phyloP scores from a whole-genome alignment of 2,888 invertebrate genomes.

The Trachelus tabidus region DNA sequence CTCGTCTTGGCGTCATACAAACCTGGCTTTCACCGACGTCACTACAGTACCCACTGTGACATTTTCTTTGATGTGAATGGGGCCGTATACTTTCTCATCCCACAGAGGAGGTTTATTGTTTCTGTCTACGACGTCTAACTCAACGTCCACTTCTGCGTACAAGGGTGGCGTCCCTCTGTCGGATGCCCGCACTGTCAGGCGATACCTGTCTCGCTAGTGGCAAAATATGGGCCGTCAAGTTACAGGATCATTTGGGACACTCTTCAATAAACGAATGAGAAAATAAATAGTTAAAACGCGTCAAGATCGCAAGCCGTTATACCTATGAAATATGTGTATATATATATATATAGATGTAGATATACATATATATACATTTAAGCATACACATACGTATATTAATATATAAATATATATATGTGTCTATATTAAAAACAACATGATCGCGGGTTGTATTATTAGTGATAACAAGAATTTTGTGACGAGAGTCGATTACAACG shows the following conservation, averaged over 20 bases:
- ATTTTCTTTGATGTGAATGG: conserved; percentile 98
- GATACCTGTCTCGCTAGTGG: conserved; percentile 94
- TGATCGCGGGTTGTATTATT: not conserved
- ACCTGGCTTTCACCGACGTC: conserved; percentile 98
- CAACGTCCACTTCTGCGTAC: conserved; percentile 96
- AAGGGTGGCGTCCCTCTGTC: conserved; percentile 94
- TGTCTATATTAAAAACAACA: not conserved
- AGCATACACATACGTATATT: not conserved
- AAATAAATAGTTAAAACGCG: conserved; percentile 3
- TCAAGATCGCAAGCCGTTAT: conserved; percentile 22
- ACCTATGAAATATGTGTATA: conserved; percentile 25
- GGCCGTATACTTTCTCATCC: conserved; percentile 95
- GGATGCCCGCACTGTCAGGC: conserved; percentile 95
- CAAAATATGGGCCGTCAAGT: conserved; percentile 76
- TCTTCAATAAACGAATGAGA: conserved; percentile 10
- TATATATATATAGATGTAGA: conserved; percentile 59
- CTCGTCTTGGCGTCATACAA: conserved; percentile 72
- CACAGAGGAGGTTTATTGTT: conserved; percentile 98
- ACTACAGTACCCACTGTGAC: conserved; percentile 98
- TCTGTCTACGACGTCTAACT: conserved; percentile 98
- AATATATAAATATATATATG: conserved; percentile 67
- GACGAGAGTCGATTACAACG: conserved; percentile 15
- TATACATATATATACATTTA: conserved; percentile 58
- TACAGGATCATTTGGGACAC: conserved; percentile 69
- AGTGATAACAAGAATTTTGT: not conserved